Percentiles rank a stretch among this genome's conserved stretches.
Evolutionary conservation across 2,113 vertebrate genomes (phyloP).

Genomic region (Andinoacara biseriatus): DNA sequence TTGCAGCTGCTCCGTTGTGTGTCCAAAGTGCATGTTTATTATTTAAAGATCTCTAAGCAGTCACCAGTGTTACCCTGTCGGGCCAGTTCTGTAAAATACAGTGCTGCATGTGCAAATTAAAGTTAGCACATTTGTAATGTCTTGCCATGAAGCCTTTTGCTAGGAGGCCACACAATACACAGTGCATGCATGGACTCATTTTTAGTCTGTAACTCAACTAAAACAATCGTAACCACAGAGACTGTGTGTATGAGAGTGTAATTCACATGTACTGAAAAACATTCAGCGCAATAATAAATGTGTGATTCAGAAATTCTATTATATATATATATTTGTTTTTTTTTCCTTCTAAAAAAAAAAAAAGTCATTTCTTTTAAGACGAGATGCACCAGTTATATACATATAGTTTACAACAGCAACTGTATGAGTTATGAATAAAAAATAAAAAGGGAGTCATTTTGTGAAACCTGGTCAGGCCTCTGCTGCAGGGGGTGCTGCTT

Average conservation of each 20-base stretch:
- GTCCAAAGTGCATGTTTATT: constrained; percentile 4
- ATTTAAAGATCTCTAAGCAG: constrained; percentile 18
- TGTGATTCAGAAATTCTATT: constrained; percentile 29
- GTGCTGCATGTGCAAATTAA: constrained; percentile 49
- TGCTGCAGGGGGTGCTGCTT: background rate
- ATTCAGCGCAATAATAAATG: constrained; percentile 60
- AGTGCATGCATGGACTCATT: constrained; percentile 56
- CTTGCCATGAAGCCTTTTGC: constrained; percentile 28
- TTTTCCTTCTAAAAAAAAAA: constrained; percentile 56
- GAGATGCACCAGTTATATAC: constrained; percentile 68
- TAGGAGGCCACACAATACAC: constrained; percentile 35
- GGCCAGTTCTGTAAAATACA: constrained; percentile 20
- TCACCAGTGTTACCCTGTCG: background rate
- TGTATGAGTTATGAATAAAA: constrained; percentile 35
- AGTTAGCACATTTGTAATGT: constrained; percentile 8
- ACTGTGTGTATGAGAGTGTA: constrained; percentile 8
- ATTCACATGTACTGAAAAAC: constrained; percentile 41
- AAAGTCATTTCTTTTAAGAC: constrained; percentile 54
- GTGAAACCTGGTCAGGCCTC: constrained; percentile 3
- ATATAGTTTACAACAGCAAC: constrained; percentile 73
- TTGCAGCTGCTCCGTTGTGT: background rate
- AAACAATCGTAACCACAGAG: constrained; percentile 52
- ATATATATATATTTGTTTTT: constrained; percentile 22
- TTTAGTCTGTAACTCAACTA: constrained; percentile 43
- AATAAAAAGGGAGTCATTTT: constrained; percentile 6